Evolutionary conservation across 1,140 invertebrate genomes (phyloP).

Genomic region (Tyrophagus putrescentiae): DNA sequence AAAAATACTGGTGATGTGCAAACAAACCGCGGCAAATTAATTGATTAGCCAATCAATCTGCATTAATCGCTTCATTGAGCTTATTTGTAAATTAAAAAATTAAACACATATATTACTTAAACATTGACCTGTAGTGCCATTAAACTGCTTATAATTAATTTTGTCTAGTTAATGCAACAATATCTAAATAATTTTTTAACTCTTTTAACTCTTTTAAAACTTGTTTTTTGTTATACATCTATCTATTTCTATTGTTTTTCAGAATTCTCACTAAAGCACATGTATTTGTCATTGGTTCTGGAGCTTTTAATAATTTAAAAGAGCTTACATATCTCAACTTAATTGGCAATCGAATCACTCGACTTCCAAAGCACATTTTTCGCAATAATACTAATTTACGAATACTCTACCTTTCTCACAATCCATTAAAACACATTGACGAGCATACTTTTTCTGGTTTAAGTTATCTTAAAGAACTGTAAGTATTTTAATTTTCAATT

Average conservation of each 20-base stretch:
- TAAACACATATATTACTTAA: no score
- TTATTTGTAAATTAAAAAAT: no score
- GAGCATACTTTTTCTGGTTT: slow-evolving; percentile 24
- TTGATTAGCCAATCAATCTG: no score
- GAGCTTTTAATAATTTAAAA: slow-evolving; percentile 3
- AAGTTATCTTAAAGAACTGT: slow-evolving; percentile 27
- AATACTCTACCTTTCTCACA: slow-evolving; percentile 34
- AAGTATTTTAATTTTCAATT: no score
- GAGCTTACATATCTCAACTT: slow-evolving; percentile 6
- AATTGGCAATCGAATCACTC: not conserved
- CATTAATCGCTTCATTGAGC: no score
- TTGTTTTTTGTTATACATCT: not conserved
- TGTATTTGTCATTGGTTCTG: not conserved
- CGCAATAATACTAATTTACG: not conserved
- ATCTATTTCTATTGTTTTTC: slow-evolving; percentile 24
- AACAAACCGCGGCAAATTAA: no score
- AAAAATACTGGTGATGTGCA: no score
- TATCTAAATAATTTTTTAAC: no score
- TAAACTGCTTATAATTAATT: not conserved
- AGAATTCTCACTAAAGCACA: slow-evolving; percentile 31
- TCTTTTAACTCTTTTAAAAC: not conserved
- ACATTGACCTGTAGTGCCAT: no score
- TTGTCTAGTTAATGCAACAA: not conserved
- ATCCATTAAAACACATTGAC: slow-evolving; percentile 36
- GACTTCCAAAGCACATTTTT: not conserved